phyloP scores from a whole-genome alignment of 2,113 vertebrate species.

The Thamnophis sirtalis region DNA sequence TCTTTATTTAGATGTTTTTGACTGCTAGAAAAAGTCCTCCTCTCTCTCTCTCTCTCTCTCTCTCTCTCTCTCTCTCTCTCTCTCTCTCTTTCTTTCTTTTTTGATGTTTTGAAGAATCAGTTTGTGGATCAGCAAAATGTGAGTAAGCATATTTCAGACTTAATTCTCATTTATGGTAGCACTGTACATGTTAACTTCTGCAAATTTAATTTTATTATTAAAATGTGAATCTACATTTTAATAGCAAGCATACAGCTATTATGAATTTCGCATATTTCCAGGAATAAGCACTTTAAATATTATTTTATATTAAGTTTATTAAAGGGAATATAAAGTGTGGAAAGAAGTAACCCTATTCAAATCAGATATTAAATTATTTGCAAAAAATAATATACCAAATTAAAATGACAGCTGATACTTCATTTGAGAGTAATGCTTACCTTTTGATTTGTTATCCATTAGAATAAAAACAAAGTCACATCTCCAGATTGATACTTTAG shows the following conservation, averaged over 20 bases:
- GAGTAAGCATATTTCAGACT: constrained; percentile 81
- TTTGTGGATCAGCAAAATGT: constrained; percentile 69
- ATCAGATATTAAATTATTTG: neutral
- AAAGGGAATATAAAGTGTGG: neutral
- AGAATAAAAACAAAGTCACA: neutral
- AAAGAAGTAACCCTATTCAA: neutral
- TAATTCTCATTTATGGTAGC: constrained; percentile 25
- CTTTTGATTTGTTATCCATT: neutral
- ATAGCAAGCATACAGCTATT: neutral
- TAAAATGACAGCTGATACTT: neutral
- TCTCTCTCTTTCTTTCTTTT: constrained; percentile 37
- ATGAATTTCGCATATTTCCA: neutral
- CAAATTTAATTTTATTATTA: neutral
- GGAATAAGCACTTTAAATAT: neutral
- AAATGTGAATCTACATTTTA: neutral
- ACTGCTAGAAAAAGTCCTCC: neutral
- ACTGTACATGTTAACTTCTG: neutral
- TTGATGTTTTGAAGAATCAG: constrained; percentile 71
- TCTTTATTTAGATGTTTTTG: constrained; percentile 59
- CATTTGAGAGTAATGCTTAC: neutral
- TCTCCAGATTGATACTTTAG: neutral
- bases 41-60: constrained; percentile 38
- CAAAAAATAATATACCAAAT: neutral
- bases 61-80: constrained; percentile 45
- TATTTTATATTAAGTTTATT: neutral